phyloP scores from a whole-genome alignment of 2,888 invertebrate species.

The Venusia cambrica region DNA sequence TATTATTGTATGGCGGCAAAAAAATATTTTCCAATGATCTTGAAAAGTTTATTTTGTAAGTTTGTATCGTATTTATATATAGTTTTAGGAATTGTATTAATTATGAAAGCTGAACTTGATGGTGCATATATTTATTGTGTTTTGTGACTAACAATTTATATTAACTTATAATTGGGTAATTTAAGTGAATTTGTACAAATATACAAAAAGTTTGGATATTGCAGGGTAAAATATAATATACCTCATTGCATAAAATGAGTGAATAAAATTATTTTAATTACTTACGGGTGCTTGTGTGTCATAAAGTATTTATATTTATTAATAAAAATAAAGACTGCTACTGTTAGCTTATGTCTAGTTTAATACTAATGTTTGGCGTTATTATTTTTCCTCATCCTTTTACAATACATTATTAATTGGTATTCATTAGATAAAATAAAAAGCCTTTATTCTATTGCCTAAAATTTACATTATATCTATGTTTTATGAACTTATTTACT shows the following conservation, averaged over 20 bases:
- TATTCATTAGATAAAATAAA: constrained; percentile 12
- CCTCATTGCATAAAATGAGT: constrained; percentile 5
- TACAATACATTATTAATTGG: no score
- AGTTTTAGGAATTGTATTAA: constrained; percentile 36
- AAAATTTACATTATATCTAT: no score
- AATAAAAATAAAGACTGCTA: constrained; percentile 27
- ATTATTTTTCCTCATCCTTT: no score
- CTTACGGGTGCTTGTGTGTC: constrained; percentile 52
- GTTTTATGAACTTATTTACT: no score
- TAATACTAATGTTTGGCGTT: no score
- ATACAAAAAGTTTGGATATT: constrained; percentile 37
- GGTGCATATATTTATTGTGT: constrained; percentile 48
- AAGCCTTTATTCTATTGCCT: no score
- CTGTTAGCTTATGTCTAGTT: constrained; percentile 10
- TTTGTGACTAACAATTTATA: constrained; percentile 13
- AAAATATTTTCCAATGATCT: constrained; percentile 49
- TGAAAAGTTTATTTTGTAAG: constrained; percentile 21
- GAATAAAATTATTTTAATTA: constrained; percentile 4
- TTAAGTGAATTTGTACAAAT: constrained; percentile 23
- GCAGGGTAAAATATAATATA: constrained; percentile 43
- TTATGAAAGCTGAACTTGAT: constrained; percentile 58
- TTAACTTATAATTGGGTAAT: constrained; percentile 16
- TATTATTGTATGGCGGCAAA: constrained; percentile 8
- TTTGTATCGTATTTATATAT: constrained; percentile 11
- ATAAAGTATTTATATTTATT: constrained; percentile 31